Percentiles rank a stretch among this genome's conserved stretches.
phyloP scores from a whole-genome alignment of 2,888 invertebrate species.

The Nemapogon koenigi region DNA sequence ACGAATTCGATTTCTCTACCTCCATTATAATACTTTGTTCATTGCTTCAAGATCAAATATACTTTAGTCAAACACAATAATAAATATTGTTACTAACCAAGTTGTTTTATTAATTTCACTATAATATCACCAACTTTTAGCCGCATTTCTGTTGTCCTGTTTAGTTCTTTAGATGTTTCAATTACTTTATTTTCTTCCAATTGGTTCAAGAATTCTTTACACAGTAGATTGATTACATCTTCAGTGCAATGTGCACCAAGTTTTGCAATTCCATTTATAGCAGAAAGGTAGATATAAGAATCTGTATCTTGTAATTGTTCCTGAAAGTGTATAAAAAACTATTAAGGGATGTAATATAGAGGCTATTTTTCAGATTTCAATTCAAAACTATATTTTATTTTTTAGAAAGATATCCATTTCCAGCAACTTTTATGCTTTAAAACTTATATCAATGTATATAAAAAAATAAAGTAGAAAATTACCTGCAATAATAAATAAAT shows the following conservation, averaged over 20 bases:
- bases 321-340: too few relatives aligned
- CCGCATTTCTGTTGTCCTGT: conserved; percentile 62
- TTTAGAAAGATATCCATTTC: too few relatives aligned
- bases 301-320: conserved; percentile 79
- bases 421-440: too few relatives aligned
- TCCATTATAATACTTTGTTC: background rate
- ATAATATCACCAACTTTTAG: conserved; percentile 85
- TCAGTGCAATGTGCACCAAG: conserved; percentile 72
- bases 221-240: conserved; percentile 70
- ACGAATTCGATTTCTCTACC: too few relatives aligned
- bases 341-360: too few relatives aligned
- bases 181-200: conserved; percentile 25
- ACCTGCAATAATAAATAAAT: conserved; percentile 78
- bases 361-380: too few relatives aligned
- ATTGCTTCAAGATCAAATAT: background rate
- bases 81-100: conserved; percentile 61
- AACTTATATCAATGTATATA: too few relatives aligned
- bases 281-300: conserved; percentile 81
- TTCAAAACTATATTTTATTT: too few relatives aligned
- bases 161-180: conserved; percentile 33
- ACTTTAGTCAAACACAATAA: background rate
- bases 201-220: conserved; percentile 68
- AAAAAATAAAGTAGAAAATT: too few relatives aligned
- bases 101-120: conserved; percentile 71
- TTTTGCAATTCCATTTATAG: conserved; percentile 77